These are phyloP conservation scores for Australoheros facetus DNA, from an alignment of 2,797 vertebrate genomes.

Conservation along the genomic window DNA sequence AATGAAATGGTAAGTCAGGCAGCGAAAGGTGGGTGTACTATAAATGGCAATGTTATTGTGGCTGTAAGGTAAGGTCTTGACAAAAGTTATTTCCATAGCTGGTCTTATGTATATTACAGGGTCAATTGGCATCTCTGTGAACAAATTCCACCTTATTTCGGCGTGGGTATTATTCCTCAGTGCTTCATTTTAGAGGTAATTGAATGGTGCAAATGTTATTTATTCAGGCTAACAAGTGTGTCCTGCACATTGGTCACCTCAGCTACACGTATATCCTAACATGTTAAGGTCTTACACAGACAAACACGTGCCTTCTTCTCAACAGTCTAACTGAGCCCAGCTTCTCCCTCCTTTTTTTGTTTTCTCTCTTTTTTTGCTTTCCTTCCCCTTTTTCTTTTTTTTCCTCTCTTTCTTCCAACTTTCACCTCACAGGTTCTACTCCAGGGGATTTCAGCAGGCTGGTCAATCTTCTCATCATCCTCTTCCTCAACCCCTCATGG, in stretches of 20 bases:
- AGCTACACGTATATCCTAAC: conserved; percentile 56
- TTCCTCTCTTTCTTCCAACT: conserved; percentile 73
- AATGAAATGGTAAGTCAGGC: conserved; percentile 77
- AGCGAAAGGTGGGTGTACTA: conserved; percentile 73
- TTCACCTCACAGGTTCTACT: conserved; percentile 81
- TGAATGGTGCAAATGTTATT: conserved; percentile 11
- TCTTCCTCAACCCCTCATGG: conserved; percentile 82
- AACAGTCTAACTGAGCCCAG: conserved; percentile 89
- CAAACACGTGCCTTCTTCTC: conserved; percentile 84
- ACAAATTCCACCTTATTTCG: conserved; percentile 23
- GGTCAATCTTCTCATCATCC: conserved; percentile 74
- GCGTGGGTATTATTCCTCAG: not conserved
- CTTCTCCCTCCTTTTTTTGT: conserved; percentile 84
- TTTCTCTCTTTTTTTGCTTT: conserved; percentile 65
- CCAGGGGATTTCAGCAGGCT: conserved; percentile 65
- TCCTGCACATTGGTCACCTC: conserved; percentile 76
- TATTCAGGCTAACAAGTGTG: conserved; percentile 73
- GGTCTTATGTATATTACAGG: conserved; percentile 67
- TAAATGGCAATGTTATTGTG: conserved; percentile 38
- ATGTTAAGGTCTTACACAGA: conserved; percentile 89
- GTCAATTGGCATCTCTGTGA: conserved; percentile 48
- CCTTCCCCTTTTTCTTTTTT: conserved; percentile 60
- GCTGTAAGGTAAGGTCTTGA: conserved; percentile 77
- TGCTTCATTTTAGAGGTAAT: conserved; percentile 12
- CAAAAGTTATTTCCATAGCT: conserved; percentile 86